Percentiles rank a stretch among this genome's conserved stretches.
These are phyloP conservation scores for Tachina grossa DNA, from an alignment of 2,888 invertebrate genomes.

Conservation along the genomic window DNA sequence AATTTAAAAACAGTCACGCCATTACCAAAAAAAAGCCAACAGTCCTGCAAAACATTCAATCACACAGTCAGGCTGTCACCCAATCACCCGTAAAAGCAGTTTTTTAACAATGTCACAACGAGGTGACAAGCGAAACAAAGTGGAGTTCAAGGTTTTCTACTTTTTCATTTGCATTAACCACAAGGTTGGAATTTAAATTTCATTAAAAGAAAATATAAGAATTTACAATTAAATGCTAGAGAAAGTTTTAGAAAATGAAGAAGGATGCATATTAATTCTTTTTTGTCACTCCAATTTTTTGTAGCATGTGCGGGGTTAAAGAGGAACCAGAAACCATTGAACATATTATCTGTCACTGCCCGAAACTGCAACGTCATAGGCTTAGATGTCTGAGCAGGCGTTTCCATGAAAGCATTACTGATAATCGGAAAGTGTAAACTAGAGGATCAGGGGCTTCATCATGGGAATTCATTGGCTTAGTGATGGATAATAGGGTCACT, in stretches of 20 bases:
- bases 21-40: slow-evolving; percentile 25
- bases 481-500: no score
- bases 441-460: no score
- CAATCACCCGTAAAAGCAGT: slow-evolving; percentile 36
- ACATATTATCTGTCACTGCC: no score
- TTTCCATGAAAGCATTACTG: no score
- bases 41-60: slow-evolving; percentile 6
- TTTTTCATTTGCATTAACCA: neutral
- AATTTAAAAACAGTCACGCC: slow-evolving; percentile 67
- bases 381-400: no score
- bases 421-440: no score
- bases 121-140: slow-evolving; percentile 38
- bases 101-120: slow-evolving; percentile 45
- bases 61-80: slow-evolving; percentile 10
- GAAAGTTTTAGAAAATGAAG: slow-evolving; percentile 1
- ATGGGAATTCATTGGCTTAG: no score
- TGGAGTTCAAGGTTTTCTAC: slow-evolving; percentile 48
- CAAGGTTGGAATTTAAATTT: slow-evolving; percentile 34
- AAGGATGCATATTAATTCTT: neutral
- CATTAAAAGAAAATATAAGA: neutral
- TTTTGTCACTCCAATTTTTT: no score
- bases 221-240: slow-evolving; percentile 2
- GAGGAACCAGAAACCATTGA: no score
- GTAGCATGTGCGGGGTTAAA: no score
- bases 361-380: no score